A percentile compares a stretch with the other conserved stretches of the same genome.
These are phyloP conservation scores for Acrobeloides nanus DNA, from an alignment of 2,888 invertebrate species.

Conservation along the genomic window DNA sequence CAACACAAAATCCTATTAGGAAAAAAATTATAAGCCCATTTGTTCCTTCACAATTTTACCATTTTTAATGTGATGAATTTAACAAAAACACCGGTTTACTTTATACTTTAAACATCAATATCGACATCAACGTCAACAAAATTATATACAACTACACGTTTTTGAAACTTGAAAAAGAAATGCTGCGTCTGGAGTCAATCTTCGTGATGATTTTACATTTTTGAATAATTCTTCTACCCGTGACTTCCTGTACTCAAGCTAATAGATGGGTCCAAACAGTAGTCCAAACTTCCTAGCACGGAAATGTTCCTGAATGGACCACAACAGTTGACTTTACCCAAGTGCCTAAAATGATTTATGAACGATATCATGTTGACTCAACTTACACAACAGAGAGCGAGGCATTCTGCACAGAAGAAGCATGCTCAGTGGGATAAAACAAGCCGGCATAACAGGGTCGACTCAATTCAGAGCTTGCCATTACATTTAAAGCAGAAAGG, in stretches of 20 bases:
- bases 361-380: slow-evolving; percentile 3
- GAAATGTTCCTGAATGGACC: slow-evolving; percentile 38
- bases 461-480: slow-evolving; percentile 35
- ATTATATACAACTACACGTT: no score
- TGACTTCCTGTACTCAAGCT: slow-evolving; percentile 2
- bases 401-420: not conserved
- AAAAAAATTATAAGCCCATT: no score
- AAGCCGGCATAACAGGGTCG: slow-evolving; percentile 36
- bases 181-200: no score
- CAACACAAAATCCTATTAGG: no score
- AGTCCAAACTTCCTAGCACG: slow-evolving; percentile 16
- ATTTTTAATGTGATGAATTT: no score
- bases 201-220: no score
- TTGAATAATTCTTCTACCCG: slow-evolving; percentile 4
- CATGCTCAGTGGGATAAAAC: slow-evolving; percentile 9
- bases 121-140: no score
- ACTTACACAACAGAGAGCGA: not conserved
- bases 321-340: slow-evolving; percentile 41
- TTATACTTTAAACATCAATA: no score
- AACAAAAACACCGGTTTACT: no score
- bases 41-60: no score
- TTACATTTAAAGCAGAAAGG: slow-evolving; percentile 28
- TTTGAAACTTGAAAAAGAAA: no score
- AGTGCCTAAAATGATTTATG: slow-evolving; percentile 1
- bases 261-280: slow-evolving; percentile 10